Evolutionary conservation across 1,140 invertebrate species (phyloP), one percentile per base, ranked within the genome.

Genomic region (Lanistes nyassanus): DNA sequence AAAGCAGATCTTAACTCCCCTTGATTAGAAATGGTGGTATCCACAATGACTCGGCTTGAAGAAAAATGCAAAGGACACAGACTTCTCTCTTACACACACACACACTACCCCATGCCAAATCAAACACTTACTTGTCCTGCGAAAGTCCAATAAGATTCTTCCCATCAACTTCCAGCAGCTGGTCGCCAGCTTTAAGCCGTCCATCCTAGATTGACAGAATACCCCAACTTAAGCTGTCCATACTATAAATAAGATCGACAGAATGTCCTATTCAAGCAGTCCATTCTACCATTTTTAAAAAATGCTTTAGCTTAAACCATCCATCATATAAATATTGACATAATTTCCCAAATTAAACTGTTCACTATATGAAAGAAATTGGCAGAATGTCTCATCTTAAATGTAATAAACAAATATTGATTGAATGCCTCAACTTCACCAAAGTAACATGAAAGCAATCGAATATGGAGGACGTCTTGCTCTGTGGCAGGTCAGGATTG

Each of bases 91-190:
- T 71, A 26, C 5, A 1, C 11, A 47, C 34, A 23, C 13, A 16
- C n/a, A 26, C n/a, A 58, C 16, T n/a, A 21, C 29, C 29, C 2
- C 21, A 31, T 72, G n/a, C 9, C 11, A 68, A 53, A 36, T 34
- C 4, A 51, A 67, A 13, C 31, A 80, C 83, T 83, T 82, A 88
- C 86, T 85, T 84, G 92, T 99, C 98, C 90, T 99, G 98, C 6
- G 96, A 96, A 74, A 99, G 97, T 65, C 97, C 97, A 39, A 98
- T 94, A 60, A 99, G 91, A 85, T 96, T 98, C 87, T 98, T 95
- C 19, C 97, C 97, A 90, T 99, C 98, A 0, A 99, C 98, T 82
- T 96, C 96, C 7, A 99, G 87, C 70, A 99, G 90, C 89, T 99
- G 98, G 92, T 99, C 98, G 26, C 98, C 98, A 74, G 97, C 96